phyloP scores from a whole-genome alignment of 64 coral and sea anemone genomes.

The Pocillopora verrucosa region DNA sequence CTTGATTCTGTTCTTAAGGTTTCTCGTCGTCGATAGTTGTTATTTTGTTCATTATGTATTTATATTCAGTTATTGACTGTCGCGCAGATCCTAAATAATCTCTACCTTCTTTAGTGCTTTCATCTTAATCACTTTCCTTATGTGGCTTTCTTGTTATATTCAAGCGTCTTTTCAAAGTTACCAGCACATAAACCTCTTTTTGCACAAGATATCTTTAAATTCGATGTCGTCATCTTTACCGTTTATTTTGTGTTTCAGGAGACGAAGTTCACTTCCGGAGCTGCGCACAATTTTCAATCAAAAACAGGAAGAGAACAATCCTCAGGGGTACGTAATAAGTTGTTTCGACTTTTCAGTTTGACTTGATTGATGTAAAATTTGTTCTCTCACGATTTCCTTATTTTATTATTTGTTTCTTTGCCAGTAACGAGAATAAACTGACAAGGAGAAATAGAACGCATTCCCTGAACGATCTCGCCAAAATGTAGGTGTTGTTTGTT shows the following conservation, averaged over 20 bases:
- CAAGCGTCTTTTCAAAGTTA: no score
- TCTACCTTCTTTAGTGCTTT: no score
- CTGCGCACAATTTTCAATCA: slow-evolving; percentile 53
- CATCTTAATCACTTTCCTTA: no score
- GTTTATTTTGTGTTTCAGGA: slow-evolving; percentile 42
- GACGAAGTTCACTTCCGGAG: slow-evolving; percentile 75
- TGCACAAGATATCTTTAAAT: no score
- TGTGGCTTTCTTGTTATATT: no score
- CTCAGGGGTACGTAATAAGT: not conserved
- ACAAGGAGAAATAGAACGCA: slow-evolving; percentile 27
- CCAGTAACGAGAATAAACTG: slow-evolving; percentile 19
- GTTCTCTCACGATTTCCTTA: not conserved
- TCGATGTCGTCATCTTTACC: not conserved
- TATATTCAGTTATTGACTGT: no score
- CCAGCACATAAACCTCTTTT: no score
- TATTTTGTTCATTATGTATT: no score
- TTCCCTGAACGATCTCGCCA: slow-evolving; percentile 82
- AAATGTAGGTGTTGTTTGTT: slow-evolving; percentile 54
- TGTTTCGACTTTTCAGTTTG: not conserved
- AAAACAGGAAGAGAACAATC: slow-evolving; percentile 41
- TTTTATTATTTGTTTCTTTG: not conserved
- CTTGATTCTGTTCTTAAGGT: no score
- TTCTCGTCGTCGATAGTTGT: no score
- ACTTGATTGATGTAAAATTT: not conserved
- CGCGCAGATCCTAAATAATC: no score